A percentile compares a stretch with the other conserved stretches of the same genome.
Conservation (phyloP, 2,888 invertebrate genomes). For the Acanthococcus lagerstroemiae region DNA sequence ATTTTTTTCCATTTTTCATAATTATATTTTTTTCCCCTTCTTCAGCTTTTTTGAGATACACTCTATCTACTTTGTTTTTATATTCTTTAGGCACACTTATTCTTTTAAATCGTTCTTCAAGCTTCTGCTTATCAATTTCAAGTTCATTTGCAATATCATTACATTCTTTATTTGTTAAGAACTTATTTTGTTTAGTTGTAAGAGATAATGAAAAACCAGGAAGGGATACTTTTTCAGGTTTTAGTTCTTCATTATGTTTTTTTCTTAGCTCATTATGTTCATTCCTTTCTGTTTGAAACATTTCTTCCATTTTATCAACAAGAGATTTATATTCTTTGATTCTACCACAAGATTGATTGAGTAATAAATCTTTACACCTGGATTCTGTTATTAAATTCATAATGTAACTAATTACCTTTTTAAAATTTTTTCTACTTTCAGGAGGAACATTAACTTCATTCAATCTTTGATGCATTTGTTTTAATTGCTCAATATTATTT, state of each 20-base stretch:
- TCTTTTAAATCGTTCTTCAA: neutral
- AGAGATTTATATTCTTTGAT: slow-evolving; percentile 4
- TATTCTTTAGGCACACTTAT: neutral
- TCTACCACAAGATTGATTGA: slow-evolving; percentile 8
- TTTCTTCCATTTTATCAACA: slow-evolving; percentile 7
- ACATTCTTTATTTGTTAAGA: neutral
- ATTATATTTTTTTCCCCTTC: neutral
- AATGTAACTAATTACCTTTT: neutral
- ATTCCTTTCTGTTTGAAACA: slow-evolving; percentile 5
- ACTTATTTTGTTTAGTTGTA: neutral
- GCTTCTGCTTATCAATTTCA: slow-evolving; percentile 2
- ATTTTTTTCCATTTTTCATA: neutral
- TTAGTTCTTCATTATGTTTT: slow-evolving; percentile 6
- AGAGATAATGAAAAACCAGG: slow-evolving; percentile 1
- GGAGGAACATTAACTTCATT: slow-evolving; percentile 1
- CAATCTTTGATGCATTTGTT: slow-evolving; percentile 1
- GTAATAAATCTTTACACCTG: slow-evolving; percentile 7
- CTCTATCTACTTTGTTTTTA: slow-evolving; percentile 3
- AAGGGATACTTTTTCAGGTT: slow-evolving; percentile 1
- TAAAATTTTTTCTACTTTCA: slow-evolving; percentile 3
- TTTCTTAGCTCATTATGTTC: slow-evolving; percentile 6
- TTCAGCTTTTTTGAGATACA: slow-evolving; percentile 6
- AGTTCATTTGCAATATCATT: slow-evolving; percentile 8
- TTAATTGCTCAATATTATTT: slow-evolving; percentile 4
- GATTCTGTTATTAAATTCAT: slow-evolving; percentile 5